Evolutionary conservation across 2,888 invertebrate species (phyloP), one percentile per base, ranked within the genome.

Genomic region (Zootermopsis nevadensis): DNA sequence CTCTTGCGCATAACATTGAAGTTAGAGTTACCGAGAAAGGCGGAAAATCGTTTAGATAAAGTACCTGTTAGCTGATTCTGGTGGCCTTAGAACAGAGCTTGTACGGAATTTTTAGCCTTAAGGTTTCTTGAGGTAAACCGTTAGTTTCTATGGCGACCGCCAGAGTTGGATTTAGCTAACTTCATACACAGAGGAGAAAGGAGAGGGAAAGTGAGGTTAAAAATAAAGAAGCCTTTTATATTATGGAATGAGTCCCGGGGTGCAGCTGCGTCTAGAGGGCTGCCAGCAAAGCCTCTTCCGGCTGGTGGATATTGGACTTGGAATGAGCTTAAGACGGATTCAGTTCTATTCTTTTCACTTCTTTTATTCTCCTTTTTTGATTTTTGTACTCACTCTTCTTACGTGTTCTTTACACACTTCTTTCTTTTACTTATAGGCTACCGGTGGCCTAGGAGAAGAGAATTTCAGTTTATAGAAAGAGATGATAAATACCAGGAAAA

Each of bases 41-140:
- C 60, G 60, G n/a, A 27, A 60, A 60, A 60, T 60, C 27, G 60
- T 60, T 27, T 60, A 60, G 60, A 60, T 60, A 60, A 60, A 60
- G 60, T 12, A 60, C 60, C 60, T 60, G 10, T 60, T 60, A 60
- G 60, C 60, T 27, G n/a, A 0, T 60, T 60, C 27, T 60, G 60
- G n/a, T 27, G 27, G 60, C n/a, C 27, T 60, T 60, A 60, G 60
- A 60, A 60, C 60, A 60, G 60, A n/a, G 27, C 60, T 60, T 60
- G 60, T 60, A 2, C n/a, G n/a, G n/a, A n/a, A n/a, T 48, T 53
- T 60, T 60, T 60, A 60, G 27, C 60, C 60, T 27, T 60, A n/a
- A 60, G 60, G 60, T 60, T 60, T 60, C 60, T 60, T 60, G 60
- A 60, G 60, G 60, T 60, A 60, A 60, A 60, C 60, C 60, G n/a